A percentile compares a stretch with the other conserved stretches of the same genome.
Conservation (phyloP, 2,797 vertebrate species). For the Molossus molossus region DNA sequence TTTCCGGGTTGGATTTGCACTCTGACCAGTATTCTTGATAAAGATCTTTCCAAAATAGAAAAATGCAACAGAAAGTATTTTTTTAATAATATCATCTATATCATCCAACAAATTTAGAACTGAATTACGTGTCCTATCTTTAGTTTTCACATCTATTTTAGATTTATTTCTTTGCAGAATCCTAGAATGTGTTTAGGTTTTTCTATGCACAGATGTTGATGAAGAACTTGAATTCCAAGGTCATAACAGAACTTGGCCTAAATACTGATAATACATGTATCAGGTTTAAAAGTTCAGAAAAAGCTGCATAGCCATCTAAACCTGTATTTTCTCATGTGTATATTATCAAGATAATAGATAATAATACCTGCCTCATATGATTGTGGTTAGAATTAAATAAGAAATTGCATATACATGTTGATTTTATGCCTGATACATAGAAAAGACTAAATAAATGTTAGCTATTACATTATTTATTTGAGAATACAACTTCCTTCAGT, state of each 20-base stretch:
- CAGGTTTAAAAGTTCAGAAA: constrained; percentile 45
- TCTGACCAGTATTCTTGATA: background rate
- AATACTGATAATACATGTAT: constrained; percentile 55
- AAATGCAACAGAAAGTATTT: background rate
- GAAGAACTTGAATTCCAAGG: background rate
- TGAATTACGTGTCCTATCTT: background rate
- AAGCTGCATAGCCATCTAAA: constrained; percentile 16
- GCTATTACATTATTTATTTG: background rate
- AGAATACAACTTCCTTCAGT: background rate
- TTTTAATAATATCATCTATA: constrained; percentile 37
- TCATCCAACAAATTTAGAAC: constrained; percentile 20
- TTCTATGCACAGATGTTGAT: constrained; percentile 21
- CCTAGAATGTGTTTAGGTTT: background rate
- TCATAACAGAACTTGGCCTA: constrained; percentile 42
- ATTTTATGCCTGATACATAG: background rate
- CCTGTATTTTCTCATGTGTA: constrained; percentile 28
- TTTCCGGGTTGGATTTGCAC: background rate
- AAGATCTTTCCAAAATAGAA: background rate
- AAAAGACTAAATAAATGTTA: constrained; percentile 22
- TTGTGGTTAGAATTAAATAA: constrained; percentile 7
- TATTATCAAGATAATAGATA: constrained; percentile 39
- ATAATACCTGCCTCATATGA: background rate
- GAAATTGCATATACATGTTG: constrained; percentile 23
- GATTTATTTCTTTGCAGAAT: constrained; percentile 49
- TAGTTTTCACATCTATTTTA: constrained; percentile 59